These are phyloP conservation scores for Campaea margaritaria DNA, from an alignment of 2,888 invertebrate genomes.

Conservation along the genomic window DNA sequence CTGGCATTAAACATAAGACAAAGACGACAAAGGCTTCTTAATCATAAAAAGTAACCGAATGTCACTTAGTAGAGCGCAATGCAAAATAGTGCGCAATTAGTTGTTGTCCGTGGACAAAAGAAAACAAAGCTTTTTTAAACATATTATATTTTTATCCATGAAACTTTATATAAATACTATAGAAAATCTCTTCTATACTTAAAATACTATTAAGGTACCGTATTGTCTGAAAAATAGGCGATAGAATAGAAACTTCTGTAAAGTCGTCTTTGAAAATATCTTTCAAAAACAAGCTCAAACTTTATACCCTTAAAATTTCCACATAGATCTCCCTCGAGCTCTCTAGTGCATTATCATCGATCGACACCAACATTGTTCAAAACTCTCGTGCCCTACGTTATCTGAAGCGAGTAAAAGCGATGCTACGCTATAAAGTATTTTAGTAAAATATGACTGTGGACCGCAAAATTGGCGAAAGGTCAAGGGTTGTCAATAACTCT, in stretches of 20 bases:
- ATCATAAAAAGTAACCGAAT: not conserved
- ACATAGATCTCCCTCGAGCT: conserved; percentile 35
- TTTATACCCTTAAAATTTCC: conserved; percentile 40
- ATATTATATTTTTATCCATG: not conserved
- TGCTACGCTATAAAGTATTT: conserved; percentile 16
- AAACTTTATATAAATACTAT: not conserved
- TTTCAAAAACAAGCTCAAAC: conserved; percentile 33
- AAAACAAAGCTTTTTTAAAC: no score
- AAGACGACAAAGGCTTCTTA: not conserved
- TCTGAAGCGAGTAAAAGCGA: not conserved
- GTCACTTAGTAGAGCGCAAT: no score
- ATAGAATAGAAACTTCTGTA: conserved; percentile 7
- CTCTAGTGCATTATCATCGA: conserved; percentile 69
- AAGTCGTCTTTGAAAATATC: conserved; percentile 30
- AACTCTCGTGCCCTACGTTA: conserved; percentile 35
- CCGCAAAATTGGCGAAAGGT: not conserved
- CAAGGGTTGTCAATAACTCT: not conserved
- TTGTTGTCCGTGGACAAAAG: no score
- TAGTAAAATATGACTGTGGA: not conserved
- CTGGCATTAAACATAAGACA: no score
- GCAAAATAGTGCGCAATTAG: no score
- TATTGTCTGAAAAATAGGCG: conserved; percentile 1
- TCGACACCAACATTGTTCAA: conserved; percentile 56
- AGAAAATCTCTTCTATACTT: conserved; percentile 1
- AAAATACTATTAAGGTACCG: conserved; percentile 6